Evolutionary conservation across 2,113 vertebrate species (phyloP), one percentile per base, ranked within the genome.

Genomic region (Cercopithecus mona): DNA sequence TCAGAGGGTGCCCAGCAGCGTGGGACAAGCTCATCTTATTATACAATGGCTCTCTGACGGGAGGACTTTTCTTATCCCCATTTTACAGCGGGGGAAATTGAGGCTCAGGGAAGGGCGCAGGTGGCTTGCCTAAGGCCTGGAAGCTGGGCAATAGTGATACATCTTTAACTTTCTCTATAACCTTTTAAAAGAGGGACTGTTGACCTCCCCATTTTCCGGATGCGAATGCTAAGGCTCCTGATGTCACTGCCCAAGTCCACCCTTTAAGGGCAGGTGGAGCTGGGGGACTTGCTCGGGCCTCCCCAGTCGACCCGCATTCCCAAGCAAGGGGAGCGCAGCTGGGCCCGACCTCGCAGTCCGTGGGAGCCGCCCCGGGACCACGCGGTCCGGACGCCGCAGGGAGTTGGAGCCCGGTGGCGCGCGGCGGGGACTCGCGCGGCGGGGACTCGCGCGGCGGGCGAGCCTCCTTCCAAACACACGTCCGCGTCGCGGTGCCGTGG

Each of bases 381-480:
- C 43, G 1, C 0, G 1, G 40, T 61, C 48, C 7, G 13, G 75
- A 68, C 17, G 17, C 20, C 10, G n/a, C 57, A 57, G 45, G 0
- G 87, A 27, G 16, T 52, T 52, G 90, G 50, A 38, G 45, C 52
- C 80, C 90, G 2, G 13, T 55, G 83, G 27, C 61, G 38, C 12
- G 22, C 4, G 7, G 75, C 70, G 14, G 30, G 64, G 78, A 52
- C 66, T 48, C 8, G 27, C 32, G 16, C 55, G 32, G 93, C 6
- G 35, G 88, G 25, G n/a, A n/a, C 66, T 48, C 8, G 27, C 32
- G 16, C 55, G 32, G 93, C 6, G 35, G 88, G 25, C 57, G 92
- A 97, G 96, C 52, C 38, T 48, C 45, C 6, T 8, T 93, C 89
- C 97, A 93, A 73, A 66, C 50, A 64, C 78, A 80, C 3, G 52